Percentiles rank a stretch among this genome's conserved stretches.
phyloP scores from a whole-genome alignment of 2,888 invertebrate species.

The Bellardia bayeri region DNA sequence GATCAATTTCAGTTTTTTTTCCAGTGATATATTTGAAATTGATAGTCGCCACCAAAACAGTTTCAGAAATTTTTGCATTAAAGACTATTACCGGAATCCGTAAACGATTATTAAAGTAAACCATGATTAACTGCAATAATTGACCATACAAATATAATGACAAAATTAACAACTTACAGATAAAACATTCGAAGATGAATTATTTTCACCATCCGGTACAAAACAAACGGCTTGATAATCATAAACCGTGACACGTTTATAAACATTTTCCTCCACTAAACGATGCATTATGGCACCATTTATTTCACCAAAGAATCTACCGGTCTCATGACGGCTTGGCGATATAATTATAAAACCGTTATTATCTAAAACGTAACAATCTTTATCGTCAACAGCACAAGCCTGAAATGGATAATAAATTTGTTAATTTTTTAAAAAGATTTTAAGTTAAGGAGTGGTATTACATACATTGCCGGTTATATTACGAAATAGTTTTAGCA shows the following conservation, averaged over 20 bases:
- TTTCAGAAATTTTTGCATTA: too few relatives aligned
- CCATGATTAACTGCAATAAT: too few relatives aligned
- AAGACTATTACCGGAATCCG: too few relatives aligned
- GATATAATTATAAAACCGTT: conserved; percentile 95
- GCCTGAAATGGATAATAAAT: conserved; percentile 78
- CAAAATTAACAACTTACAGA: conserved; percentile 85
- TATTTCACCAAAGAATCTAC: conserved; percentile 94
- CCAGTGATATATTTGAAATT: too few relatives aligned
- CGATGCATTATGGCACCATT: conserved; percentile 91
- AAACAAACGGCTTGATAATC: conserved; percentile 97
- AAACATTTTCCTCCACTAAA: conserved; percentile 90
- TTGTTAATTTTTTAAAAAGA: not conserved
- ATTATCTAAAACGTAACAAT: conserved; percentile 94
- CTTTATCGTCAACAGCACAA: conserved; percentile 87
- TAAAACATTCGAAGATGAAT: conserved; percentile 86
- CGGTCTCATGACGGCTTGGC: conserved; percentile 89
- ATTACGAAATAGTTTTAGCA: conserved; percentile 91
- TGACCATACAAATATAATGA: too few relatives aligned
- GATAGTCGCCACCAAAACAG: too few relatives aligned
- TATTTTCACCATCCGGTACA: conserved; percentile 87
- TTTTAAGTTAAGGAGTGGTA: not conserved
- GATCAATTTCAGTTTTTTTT: too few relatives aligned
- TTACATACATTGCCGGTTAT: conserved; percentile 90
- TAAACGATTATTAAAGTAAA: too few relatives aligned
- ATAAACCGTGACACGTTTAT: conserved; percentile 89